Percentiles rank a stretch among this genome's conserved stretches.
Evolutionary conservation across 1,140 invertebrate genomes (phyloP).

Genomic region (Habropoda laboriosa): DNA sequence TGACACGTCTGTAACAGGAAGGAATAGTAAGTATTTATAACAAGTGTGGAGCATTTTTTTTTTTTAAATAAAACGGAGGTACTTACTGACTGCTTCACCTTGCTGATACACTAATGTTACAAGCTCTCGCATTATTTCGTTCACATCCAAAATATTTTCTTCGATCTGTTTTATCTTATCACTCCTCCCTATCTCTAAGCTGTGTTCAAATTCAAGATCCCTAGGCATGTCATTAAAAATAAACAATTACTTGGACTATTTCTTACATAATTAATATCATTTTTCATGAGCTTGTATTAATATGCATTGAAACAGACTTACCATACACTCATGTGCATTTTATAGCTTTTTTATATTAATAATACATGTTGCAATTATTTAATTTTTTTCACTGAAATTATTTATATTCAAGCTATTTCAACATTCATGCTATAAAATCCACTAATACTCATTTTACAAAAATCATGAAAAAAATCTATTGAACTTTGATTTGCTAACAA

Average conservation of each 20-base stretch:
- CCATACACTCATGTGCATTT: conserved; percentile 48
- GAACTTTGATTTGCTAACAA: conserved; percentile 6
- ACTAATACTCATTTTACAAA: conserved; percentile 9
- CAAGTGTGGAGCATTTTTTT: neutral
- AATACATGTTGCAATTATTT: conserved; percentile 53
- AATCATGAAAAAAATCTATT: conserved; percentile 22
- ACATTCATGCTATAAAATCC: conserved; percentile 51
- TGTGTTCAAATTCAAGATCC: conserved; percentile 88
- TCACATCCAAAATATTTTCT: conserved; percentile 93
- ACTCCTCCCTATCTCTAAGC: conserved; percentile 88
- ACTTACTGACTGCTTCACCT: conserved; percentile 91
- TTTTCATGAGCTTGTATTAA: neutral
- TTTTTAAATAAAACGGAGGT: conserved; percentile 15
- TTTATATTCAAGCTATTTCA: conserved; percentile 41
- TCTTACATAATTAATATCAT: neutral
- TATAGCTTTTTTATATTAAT: conserved; percentile 60
- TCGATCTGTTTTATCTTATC: conserved; percentile 89
- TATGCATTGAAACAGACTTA: conserved; percentile 51
- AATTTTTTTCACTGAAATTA: conserved; percentile 46
- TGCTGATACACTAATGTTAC: conserved; percentile 91
- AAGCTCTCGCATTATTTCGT: conserved; percentile 95
- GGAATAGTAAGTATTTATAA: neutral
- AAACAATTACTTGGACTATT: conserved; percentile 8
- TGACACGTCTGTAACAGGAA: conserved; percentile 88
- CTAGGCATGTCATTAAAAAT: conserved; percentile 60